Base-by-base conservation (phyloP, 1,140 invertebrate species). In the Lethrus apterus region DNA sequence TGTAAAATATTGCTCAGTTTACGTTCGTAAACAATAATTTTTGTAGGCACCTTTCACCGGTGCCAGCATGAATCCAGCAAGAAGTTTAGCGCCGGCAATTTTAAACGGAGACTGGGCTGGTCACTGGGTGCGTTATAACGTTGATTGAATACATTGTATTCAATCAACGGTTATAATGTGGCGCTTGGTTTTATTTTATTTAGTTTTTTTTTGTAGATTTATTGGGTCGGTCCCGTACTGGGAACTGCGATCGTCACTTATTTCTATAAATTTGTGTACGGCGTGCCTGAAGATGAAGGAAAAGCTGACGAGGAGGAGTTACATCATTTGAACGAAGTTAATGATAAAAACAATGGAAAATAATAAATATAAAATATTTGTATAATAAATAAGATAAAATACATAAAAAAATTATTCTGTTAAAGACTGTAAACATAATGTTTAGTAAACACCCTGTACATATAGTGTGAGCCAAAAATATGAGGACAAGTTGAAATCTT, bases 51-150 rank as follows among this genome's bases (percentile, higher is more conserved):
- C 79, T n/a, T 81, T 76, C 51, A 86, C 85, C 2, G 84, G 84
- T 0, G 81, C 80, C 34, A 82, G 84, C 55, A 79, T 90, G 80
- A 91, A 91, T 57, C 86, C 88, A 0, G 86, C 84, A 0, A 76
- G 86, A 54, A 80, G 79, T 20, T 77, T 91, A 31, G 86, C 74
- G 1, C 86, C 87, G 0, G 86, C 84, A 0, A 52, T 89, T 3
- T 79, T 86, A 57, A 80, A 79, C 32, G 73, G 72, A 1, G 65
- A 71, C 31, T 92, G 86, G 78, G 47, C 57, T 0, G 31, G 73
- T 34, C 84, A 88, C 50, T 92, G 87, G 87, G 75, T 90, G 73
- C 18, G n/a, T 14, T 4, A 20, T 11, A 11, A 19, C 11, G 40
- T 40, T 31, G 13, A 31, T 8, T 19, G 14, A 21, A 30, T 32